A percentile compares a stretch with the other conserved stretches of the same genome.
Evolutionary conservation across 2,113 vertebrate species (phyloP).

Genomic region (Sinocyclocheilus anshuiensis): DNA sequence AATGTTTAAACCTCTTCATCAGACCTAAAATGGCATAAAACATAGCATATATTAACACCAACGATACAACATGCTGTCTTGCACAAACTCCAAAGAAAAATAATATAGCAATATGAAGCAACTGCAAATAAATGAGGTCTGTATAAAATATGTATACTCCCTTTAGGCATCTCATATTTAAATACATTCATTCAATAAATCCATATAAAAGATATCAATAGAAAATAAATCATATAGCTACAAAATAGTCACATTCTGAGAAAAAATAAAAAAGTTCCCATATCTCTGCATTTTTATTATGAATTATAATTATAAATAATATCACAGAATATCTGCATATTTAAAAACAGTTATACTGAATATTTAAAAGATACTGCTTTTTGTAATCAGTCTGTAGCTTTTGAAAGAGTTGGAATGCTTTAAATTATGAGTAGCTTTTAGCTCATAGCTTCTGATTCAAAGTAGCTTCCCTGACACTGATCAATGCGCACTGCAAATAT

Average conservation of each 20-base stretch:
- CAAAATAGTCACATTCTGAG: background rate
- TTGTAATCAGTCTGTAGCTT: background rate
- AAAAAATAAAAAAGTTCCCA: background rate
- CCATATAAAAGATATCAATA: background rate
- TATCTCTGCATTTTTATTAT: background rate
- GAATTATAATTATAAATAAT: background rate
- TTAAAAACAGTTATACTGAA: background rate
- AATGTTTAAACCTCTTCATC: background rate
- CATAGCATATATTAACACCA: background rate
- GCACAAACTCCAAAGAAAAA: background rate
- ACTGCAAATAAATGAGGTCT: background rate
- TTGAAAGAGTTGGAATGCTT: background rate
- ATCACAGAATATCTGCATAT: background rate
- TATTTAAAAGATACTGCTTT: background rate
- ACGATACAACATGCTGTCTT: background rate
- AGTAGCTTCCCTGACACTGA: background rate
- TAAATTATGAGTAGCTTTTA: background rate
- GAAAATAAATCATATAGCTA: background rate
- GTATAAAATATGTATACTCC: background rate
- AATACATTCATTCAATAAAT: background rate
- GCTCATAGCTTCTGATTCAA: background rate
- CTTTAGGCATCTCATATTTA: conserved; percentile 3
- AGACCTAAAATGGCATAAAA: background rate
- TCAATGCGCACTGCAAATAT: background rate
- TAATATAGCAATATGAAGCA: background rate